Evolutionary conservation across 2,888 invertebrate genomes (phyloP), one percentile per base, ranked within the genome.

Genomic region (Oscheius sp.): DNA sequence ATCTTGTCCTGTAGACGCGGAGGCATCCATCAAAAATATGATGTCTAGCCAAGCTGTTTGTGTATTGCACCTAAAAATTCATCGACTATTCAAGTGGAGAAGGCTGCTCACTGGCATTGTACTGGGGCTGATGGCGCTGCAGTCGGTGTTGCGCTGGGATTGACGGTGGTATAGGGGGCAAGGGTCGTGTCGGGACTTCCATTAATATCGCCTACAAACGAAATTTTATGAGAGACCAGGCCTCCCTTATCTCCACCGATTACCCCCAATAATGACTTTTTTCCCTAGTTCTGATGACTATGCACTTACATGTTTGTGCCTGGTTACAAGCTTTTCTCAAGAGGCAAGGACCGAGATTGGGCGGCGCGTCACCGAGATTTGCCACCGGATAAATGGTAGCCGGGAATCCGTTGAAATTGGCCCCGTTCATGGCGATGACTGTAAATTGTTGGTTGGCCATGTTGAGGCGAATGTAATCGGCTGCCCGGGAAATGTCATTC

Each of bases 331-430:
- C 66, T 7, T 66, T 46, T 52, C 52, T 49, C 16, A 66, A 29
- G 21, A 66, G 46, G 29, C 66, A 66, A 1, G 66, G 49, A 6
- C 49, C 49, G 18, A 66, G 52, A 16, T 66, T 66, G 16, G 66
- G 66, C 18, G 66, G 66, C 3, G 49, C 25, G 35, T 49, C 49
- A 16, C n/a, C 52, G 23, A 66, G 25, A 29, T 52, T 21, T 16
- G 66, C 29, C 12, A 66, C 49, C 27, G 46, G 18, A 35, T 66
- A 66, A 29, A 66, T 66, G 1, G 52, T 27, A 12, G 66, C 66
- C 7, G 66, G 66, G 35, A 66, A 66, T 5, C 35, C 52, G 58
- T 12, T 29, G 29, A 66, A 66, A n/a, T 66, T 52, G 49, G 66
- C 46, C 7, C 49, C 49, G 35, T 29, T 27, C n/a, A 66, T 23